Evolutionary conservation across 2,113 vertebrate species (phyloP).

Genomic region (Echinops telfairi): DNA sequence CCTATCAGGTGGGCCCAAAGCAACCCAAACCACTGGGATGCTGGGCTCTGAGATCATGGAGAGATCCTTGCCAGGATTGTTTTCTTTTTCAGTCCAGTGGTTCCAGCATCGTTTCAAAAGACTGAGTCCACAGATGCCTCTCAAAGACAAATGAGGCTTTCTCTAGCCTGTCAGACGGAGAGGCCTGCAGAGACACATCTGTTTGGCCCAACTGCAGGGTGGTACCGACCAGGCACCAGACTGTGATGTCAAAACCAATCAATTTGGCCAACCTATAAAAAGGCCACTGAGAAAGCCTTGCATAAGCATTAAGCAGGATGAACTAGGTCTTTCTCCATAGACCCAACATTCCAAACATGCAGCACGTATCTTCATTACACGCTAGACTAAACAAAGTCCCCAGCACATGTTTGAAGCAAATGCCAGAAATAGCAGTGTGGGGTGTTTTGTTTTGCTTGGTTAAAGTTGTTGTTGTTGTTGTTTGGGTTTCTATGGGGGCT

Average conservation of each 20-base stretch:
- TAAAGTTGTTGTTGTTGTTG: no score
- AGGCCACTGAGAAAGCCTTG: background rate
- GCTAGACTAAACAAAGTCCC: slow-evolving; percentile 12
- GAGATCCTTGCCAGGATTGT: background rate
- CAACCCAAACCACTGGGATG: background rate
- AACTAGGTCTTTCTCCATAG: background rate
- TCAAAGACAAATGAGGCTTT: slow-evolving; percentile 59
- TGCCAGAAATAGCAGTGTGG: background rate
- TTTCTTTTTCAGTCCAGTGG: background rate
- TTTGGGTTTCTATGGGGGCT: background rate
- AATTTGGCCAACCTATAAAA: background rate
- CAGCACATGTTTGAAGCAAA: background rate
- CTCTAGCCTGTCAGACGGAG: slow-evolving; percentile 12
- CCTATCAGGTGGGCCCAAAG: background rate
- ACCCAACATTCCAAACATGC: slow-evolving; percentile 10
- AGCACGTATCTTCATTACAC: slow-evolving; percentile 32
- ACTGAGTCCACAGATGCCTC: background rate
- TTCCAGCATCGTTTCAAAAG: slow-evolving; percentile 38
- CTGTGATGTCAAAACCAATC: slow-evolving; percentile 55
- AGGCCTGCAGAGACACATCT: slow-evolving; percentile 40
- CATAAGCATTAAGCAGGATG: background rate
- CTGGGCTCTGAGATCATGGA: background rate
- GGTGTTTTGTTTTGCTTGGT: background rate
- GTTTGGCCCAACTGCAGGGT: slow-evolving; percentile 40
- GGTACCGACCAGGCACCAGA: slow-evolving; percentile 35